Percentiles rank a stretch among this genome's conserved stretches.
Evolutionary conservation across 2,113 vertebrate genomes (phyloP).

Genomic region (Anoplopoma fimbria): DNA sequence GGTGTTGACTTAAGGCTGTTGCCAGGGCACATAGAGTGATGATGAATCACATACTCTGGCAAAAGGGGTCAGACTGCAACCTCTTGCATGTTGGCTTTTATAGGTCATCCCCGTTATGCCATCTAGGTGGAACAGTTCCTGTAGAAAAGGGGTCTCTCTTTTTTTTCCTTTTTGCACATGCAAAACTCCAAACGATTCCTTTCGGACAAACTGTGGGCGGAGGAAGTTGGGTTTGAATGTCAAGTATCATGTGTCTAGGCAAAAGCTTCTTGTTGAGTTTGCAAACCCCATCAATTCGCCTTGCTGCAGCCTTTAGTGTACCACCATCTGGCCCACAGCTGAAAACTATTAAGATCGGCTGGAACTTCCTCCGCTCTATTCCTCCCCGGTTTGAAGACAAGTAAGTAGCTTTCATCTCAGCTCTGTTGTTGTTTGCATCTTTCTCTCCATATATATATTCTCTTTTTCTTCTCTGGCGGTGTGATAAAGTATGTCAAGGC

Average conservation of each 20-base stretch:
- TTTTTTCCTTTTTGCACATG: not conserved
- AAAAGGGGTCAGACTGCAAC: constrained; percentile 52
- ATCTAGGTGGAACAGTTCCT: constrained; percentile 21
- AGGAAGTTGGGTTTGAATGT: constrained; percentile 75
- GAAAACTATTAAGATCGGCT: constrained; percentile 83
- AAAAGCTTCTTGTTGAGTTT: constrained; percentile 75
- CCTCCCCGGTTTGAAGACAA: constrained; percentile 68
- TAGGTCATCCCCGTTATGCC: constrained; percentile 60
- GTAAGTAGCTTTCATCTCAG: constrained; percentile 73
- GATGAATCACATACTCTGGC: constrained; percentile 46
- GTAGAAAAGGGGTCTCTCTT: constrained; percentile 43
- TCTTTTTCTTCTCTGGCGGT: not conserved
- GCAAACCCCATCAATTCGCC: constrained; percentile 72
- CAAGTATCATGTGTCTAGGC: constrained; percentile 75
- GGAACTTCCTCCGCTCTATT: constrained; percentile 81
- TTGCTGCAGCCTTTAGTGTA: constrained; percentile 65
- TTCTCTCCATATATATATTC: constrained; percentile 47
- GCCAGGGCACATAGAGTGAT: constrained; percentile 30
- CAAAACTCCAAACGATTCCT: constrained; percentile 43
- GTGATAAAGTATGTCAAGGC: constrained; percentile 48
- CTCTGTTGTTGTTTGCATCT: constrained; percentile 64
- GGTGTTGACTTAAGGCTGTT: constrained; percentile 22
- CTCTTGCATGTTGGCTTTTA: constrained; percentile 55
- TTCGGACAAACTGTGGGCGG: constrained; percentile 68
- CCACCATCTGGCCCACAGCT: constrained; percentile 86